Evolutionary conservation across 2,888 invertebrate species (phyloP).

Genomic region (Hirudinaria manillensis): DNA sequence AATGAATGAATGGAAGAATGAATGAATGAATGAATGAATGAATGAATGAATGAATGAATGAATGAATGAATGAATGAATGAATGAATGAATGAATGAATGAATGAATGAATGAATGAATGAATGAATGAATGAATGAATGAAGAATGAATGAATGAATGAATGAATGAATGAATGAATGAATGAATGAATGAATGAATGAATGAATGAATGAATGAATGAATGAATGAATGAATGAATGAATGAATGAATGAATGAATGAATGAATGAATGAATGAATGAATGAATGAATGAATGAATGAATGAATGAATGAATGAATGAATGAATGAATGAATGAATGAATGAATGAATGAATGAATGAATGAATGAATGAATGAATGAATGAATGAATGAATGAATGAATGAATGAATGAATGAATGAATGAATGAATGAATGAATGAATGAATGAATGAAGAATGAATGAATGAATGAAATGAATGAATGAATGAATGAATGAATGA

Average conservation of each 20-base stretch:
- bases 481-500: not conserved
- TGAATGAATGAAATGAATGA: not conserved
- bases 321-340: constrained; percentile 14
- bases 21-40: constrained; percentile 14
- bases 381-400: constrained; percentile 14
- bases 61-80: constrained; percentile 14
- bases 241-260: constrained; percentile 14
- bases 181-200: constrained; percentile 14
- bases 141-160: constrained; percentile 15
- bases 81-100: constrained; percentile 14
- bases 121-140: constrained; percentile 14
- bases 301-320: constrained; percentile 14
- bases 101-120: constrained; percentile 14
- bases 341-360: constrained; percentile 14
- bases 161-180: constrained; percentile 14
- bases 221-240: constrained; percentile 14
- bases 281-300: constrained; percentile 14
- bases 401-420: constrained; percentile 14
- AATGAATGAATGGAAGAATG: constrained; percentile 17
- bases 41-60: constrained; percentile 14
- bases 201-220: constrained; percentile 14
- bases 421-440: constrained; percentile 14
- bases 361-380: constrained; percentile 14
- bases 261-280: constrained; percentile 14
- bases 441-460: constrained; percentile 4